Base-by-base conservation (phyloP, 2,888 invertebrate genomes). In the Phalera bucephala region DNA sequence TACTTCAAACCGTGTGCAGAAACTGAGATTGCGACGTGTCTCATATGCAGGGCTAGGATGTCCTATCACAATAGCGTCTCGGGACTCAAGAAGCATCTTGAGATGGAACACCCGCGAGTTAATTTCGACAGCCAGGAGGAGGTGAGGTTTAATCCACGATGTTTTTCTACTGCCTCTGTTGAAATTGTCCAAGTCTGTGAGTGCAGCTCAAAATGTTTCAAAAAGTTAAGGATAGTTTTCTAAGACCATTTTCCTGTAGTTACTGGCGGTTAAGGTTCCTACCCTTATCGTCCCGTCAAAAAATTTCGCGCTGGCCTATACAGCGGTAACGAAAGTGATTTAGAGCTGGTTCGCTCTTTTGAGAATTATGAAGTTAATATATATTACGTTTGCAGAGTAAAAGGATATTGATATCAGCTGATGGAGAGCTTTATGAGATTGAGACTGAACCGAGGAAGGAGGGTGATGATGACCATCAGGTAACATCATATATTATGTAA, bases 401-500 rank as follows among this genome's bases (percentile, higher is more conserved):
- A 9, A 36, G 31, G 3, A 1, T 47, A 1, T 10, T 47, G 10
- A 30, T 51, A 31, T 41, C 52, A 5, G 7, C 41, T 0, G 31
- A 46, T 11, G 52, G 52, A 2, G 33, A 46, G 1, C 4, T 49
- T 0, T 52, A 40, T 30, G 52, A 52, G 13, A 23, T 52, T 1
- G 44, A 39, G 0, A 21, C 36, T 0, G 15, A 9, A 0, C 1
- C 8, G 1, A 0, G 20, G 1, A 21, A 20, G 1, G 8, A 14
- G 0, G 14, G 14, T 0, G 20, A 13, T 0, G 23, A 33, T 1
- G 33, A 38, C 23, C 31, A 10, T 4, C 44, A 47, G 31, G 50
- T 51, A 42, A 17, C 5, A n/a, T n/a, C n/a, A n/a, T n/a, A n/a
- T n/a, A n/a, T n/a, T n/a, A n/a, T n/a, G n/a, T n/a, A n/a, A n/a